Base-by-base conservation (phyloP, 2,888 invertebrate species). In the Marronus borbonicus region DNA sequence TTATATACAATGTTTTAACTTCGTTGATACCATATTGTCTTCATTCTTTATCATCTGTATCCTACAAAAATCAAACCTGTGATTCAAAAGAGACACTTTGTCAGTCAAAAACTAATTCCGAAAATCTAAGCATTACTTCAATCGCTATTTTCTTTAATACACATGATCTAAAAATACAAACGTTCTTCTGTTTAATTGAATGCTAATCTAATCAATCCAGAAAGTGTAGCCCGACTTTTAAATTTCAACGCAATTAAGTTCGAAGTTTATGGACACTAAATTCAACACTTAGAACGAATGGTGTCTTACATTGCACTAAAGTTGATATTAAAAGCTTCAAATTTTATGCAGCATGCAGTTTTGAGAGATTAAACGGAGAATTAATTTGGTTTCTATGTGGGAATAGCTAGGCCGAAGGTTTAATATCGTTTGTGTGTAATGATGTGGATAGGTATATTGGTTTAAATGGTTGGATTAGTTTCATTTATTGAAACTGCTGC, bases 231-330 rank as follows among this genome's bases (percentile, higher is more conserved):
- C 17, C n/a, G 52, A 52, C n/a, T 52, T 52, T 52, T 17, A 60
- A 60, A 24, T 60, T 24, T 24, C 20, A 12, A 28, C 60, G 12
- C 60, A 60, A 60, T 60, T 60, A 60, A 28, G 60, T 28, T 60
- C 12, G 60, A 60, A 60, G 24, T 60, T 60, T 60, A 60, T 60
- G 60, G 60, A 24, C 20, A 60, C 24, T 60, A 60, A 60, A 60
- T 60, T 60, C 24, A 8, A 10, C 3, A 28, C 8, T 24, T 28
- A 7, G 24, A 60, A 28, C 60, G 20, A 60, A 60, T 28, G 1
- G 20, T 28, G 60, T 10, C 10, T 20, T 60, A 60, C 24, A 24
- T 60, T 60, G 20, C 10, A 14, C 20, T n/a, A 12, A 60, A 5
- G 60, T 24, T 60, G 3, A 17, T 24, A 60, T 60, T 60, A 24